Conservation (phyloP, 2,113 vertebrate species). For the Anser brachyrhynchus region DNA sequence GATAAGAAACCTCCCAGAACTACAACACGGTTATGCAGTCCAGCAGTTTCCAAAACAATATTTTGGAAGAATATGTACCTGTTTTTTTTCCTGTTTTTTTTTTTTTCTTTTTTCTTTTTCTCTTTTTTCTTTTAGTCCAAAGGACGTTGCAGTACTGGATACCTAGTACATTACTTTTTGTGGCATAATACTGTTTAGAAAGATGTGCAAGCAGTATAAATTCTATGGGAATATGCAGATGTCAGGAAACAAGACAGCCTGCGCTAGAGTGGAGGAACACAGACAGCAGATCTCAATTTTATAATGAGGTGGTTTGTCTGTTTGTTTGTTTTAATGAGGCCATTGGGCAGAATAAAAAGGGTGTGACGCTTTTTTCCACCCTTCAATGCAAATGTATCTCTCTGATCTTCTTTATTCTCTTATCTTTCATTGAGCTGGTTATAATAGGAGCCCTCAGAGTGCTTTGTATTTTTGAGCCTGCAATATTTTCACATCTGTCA, state of each 20-base stretch:
- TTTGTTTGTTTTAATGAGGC: background rate
- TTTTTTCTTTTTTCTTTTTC: background rate
- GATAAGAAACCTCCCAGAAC: slow-evolving; percentile 2
- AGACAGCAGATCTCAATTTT: slow-evolving; percentile 1
- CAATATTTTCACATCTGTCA: background rate
- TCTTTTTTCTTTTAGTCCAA: background rate
- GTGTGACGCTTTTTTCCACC: background rate
- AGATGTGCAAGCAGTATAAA: slow-evolving; percentile 30
- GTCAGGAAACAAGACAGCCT: background rate
- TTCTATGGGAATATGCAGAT: slow-evolving; percentile 18
- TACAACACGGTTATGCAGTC: background rate
- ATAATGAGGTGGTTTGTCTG: background rate
- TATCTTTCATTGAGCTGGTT: slow-evolving; percentile 6
- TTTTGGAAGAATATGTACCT: background rate
- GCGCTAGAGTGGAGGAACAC: background rate
- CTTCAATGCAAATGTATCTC: background rate
- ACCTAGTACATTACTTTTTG: background rate
- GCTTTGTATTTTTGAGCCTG: background rate
- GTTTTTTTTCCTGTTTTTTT: background rate
- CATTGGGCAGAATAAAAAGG: background rate
- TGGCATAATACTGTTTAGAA: background rate
- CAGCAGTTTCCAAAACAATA: background rate
- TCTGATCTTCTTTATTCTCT: slow-evolving; percentile 15
- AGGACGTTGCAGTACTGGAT: background rate
- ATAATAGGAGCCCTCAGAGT: background rate